Base-by-base conservation (phyloP, 64 coral and sea anemone species). In the Exaiptasia diaphana region DNA sequence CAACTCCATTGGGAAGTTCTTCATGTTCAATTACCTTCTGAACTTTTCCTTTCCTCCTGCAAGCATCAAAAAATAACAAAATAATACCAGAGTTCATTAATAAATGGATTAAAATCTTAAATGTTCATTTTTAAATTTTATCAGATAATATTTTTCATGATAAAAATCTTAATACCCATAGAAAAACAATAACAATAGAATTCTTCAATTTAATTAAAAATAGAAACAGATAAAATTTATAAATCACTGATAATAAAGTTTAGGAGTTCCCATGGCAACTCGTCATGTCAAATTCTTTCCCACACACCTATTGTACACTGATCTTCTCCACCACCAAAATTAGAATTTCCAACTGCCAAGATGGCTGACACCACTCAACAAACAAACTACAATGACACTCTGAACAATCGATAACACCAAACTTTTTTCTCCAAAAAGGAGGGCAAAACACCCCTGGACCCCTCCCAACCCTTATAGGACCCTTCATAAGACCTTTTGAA, bases 21-120 rank as follows among this genome's bases (percentile, higher is more conserved):
- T 67, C 52, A 56, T 79, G 91, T 64, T 88, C 79, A 53, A 95
- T 95, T 4, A 95, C 91, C 74, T 78, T 69, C 21, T 76, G 74
- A 62, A 95, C 67, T 1, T 67, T 67, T 3, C 91, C 91, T 73
- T 69, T 83, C 57, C 58, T 85, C 91, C 91, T 95, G 56, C 42
- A 25, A 93, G 1, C 34, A 73, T 23, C 18, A 68, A 31, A 2
- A 60, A 83, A 57, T 45, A 25, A 20, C 15, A 70, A 31, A 70
- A 11, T n/a, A 39, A 17, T n/a, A n/a, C 39, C 67, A 70, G 38
- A 33, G 38, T 70, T 33, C 35, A 70, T 26, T 33, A 70, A 20
- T 14, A 71, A 71, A 38, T 39, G 20, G 21, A 38, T 3, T n/a
- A 3, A 71, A 35, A 56, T 21, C 27, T 56, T 56, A 23, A 23